A percentile compares a stretch with the other conserved stretches of the same genome.
Evolutionary conservation across 2,797 vertebrate genomes (phyloP).

Genomic region (Enteromius paludinosus): DNA sequence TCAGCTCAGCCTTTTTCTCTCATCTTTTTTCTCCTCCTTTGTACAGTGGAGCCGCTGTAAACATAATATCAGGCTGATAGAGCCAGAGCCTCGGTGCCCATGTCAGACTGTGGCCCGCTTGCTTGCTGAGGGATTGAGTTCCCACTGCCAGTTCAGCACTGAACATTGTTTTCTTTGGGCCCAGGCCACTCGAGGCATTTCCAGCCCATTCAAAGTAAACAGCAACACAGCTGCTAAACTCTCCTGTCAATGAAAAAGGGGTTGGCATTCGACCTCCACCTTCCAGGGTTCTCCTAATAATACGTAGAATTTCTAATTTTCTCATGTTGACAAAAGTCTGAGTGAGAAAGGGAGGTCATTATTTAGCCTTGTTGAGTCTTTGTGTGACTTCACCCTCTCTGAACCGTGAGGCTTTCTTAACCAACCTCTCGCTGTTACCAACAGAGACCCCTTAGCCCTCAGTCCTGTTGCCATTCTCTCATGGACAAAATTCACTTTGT

Average conservation of each 20-base stretch:
- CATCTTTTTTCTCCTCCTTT: conserved; percentile 56
- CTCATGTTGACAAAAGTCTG: conserved; percentile 68
- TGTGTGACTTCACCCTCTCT: conserved; percentile 63
- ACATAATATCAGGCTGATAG: conserved; percentile 64
- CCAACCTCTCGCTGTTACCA: conserved; percentile 51
- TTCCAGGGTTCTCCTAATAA: conserved; percentile 64
- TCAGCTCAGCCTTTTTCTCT: conserved; percentile 60
- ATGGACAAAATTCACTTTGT: conserved; percentile 66
- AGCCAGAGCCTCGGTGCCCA: conserved; percentile 57
- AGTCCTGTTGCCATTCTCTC: conserved; percentile 60
- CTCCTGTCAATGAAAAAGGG: conserved; percentile 62
- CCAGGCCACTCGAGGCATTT: conserved; percentile 63
- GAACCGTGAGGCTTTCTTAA: conserved; percentile 56
- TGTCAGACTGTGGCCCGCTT: conserved; percentile 55
- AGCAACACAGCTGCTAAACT: conserved; percentile 67
- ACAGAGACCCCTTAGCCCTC: conserved; percentile 55
- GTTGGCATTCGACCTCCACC: conserved; percentile 65
- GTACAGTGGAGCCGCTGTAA: conserved; percentile 62
- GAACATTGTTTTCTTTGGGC: conserved; percentile 66
- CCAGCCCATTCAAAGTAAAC: conserved; percentile 65
- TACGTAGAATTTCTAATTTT: conserved; percentile 64
- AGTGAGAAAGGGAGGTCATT: conserved; percentile 63
- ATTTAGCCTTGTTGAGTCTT: conserved; percentile 62
- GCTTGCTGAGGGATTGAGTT: conserved; percentile 61
- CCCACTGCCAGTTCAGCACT: conserved; percentile 61